These are phyloP conservation scores for Lasioglossum villosulum DNA, from an alignment of 2,888 invertebrate species.

Conservation along the genomic window DNA sequence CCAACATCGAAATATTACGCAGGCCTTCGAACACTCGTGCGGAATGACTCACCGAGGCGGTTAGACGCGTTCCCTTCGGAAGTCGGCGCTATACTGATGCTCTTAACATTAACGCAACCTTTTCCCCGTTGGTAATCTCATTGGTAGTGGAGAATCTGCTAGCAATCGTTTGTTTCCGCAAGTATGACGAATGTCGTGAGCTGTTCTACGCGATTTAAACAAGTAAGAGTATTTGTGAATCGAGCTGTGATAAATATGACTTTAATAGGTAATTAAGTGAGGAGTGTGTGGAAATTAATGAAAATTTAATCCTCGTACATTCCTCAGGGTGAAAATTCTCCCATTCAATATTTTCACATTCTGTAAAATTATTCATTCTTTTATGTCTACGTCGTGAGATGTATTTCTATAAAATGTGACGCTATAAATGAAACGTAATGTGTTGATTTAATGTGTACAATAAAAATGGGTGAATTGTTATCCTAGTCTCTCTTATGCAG, in stretches of 20 bases:
- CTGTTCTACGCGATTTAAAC: background rate
- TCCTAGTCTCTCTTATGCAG: too few species aligned
- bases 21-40: background rate
- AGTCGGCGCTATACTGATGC: slow-evolving; percentile 6
- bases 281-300: too few species aligned
- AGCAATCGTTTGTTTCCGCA: background rate
- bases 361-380: too few species aligned
- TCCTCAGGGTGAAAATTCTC: too few species aligned
- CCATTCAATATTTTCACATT: too few species aligned
- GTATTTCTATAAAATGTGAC: too few species aligned
- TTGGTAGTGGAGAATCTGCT: background rate
- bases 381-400: too few species aligned
- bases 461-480: too few species aligned
- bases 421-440: too few species aligned
- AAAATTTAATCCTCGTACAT: too few species aligned
- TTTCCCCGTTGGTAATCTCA: background rate
- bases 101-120: slow-evolving; percentile 8
- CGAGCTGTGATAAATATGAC: background rate
- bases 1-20: background rate
- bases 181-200: background rate
- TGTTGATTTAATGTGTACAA: too few species aligned
- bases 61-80: background rate
- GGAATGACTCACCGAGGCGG: background rate
- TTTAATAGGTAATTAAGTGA: background rate
- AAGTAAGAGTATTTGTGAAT: background rate